phyloP scores from a whole-genome alignment of 2,797 vertebrate genomes.

The Karalla daura region DNA sequence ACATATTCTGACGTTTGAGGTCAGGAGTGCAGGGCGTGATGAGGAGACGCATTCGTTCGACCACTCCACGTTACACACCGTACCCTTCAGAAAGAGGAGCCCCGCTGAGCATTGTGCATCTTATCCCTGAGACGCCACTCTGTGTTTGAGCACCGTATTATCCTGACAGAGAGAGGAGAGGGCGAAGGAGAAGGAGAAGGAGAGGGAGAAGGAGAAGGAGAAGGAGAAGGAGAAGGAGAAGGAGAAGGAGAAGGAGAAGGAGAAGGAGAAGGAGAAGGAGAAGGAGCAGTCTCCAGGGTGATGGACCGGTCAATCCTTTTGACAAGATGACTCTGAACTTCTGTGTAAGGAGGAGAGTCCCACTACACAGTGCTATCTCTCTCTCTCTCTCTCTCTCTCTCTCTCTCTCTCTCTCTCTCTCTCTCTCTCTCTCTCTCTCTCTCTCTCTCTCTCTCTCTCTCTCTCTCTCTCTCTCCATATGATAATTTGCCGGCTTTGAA shows the following conservation, averaged over 20 bases:
- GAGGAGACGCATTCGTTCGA: constrained; percentile 36
- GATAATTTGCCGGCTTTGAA: too few species aligned
- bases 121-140: constrained; percentile 45
- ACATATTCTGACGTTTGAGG: not conserved
- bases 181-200: constrained; percentile 14
- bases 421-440: too few species aligned
- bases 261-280: constrained; percentile 15
- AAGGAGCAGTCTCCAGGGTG: constrained; percentile 33
- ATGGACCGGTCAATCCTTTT: constrained; percentile 48
- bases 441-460: too few species aligned
- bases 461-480: too few species aligned
- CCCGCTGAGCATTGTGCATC: constrained; percentile 31
- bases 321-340: constrained; percentile 60
- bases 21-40: constrained; percentile 1
- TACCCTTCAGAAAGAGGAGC: constrained; percentile 37
- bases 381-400: too few species aligned
- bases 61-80: constrained; percentile 26
- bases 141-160: constrained; percentile 44
- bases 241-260: too few species aligned
- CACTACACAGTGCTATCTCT: constrained; percentile 20
- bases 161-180: constrained; percentile 34
- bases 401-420: too few species aligned
- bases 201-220: constrained; percentile 15
- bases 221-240: constrained; percentile 16
- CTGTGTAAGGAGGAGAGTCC: constrained; percentile 25